Evolutionary conservation across 1,140 invertebrate genomes (phyloP).

Genomic region (Sycophila sp.): DNA sequence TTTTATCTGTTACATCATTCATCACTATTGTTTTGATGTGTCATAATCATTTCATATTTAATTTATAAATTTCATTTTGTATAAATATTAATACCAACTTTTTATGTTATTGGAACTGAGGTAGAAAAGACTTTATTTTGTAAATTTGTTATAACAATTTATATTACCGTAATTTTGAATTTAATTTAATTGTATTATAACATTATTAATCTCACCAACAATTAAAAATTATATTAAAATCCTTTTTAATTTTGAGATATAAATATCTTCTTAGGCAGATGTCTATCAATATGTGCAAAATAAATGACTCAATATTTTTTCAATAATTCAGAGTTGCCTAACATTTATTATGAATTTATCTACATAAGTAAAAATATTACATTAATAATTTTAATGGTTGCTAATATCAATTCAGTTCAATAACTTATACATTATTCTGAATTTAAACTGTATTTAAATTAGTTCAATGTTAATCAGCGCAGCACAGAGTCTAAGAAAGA

Average conservation of each 20-base stretch:
- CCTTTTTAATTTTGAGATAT: too few species aligned
- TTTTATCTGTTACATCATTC: slow-evolving; percentile 1
- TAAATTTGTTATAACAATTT: not conserved
- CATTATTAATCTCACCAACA: not conserved
- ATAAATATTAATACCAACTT: slow-evolving; percentile 19
- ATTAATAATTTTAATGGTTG: too few species aligned
- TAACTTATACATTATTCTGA: too few species aligned
- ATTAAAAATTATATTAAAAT: too few species aligned
- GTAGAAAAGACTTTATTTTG: slow-evolving; percentile 7
- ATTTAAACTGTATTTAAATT: slow-evolving; percentile 15
- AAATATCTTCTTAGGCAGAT: too few species aligned
- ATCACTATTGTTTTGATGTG: slow-evolving; percentile 7
- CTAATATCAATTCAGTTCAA: too few species aligned
- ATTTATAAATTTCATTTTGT: slow-evolving; percentile 35
- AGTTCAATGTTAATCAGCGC: slow-evolving; percentile 11
- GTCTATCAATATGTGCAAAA: too few species aligned
- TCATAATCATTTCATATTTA: slow-evolving; percentile 24
- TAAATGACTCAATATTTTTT: too few species aligned
- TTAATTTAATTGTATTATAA: not conserved
- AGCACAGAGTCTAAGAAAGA: slow-evolving; percentile 22
- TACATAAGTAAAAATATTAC: slow-evolving; percentile 6
- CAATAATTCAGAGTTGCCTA: slow-evolving; percentile 4
- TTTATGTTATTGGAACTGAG: slow-evolving; percentile 26
- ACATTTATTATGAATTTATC: slow-evolving; percentile 6
- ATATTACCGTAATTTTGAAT: not conserved